phyloP scores from a whole-genome alignment of 1,140 invertebrate genomes.

The Muscidifurax raptorellus region DNA sequence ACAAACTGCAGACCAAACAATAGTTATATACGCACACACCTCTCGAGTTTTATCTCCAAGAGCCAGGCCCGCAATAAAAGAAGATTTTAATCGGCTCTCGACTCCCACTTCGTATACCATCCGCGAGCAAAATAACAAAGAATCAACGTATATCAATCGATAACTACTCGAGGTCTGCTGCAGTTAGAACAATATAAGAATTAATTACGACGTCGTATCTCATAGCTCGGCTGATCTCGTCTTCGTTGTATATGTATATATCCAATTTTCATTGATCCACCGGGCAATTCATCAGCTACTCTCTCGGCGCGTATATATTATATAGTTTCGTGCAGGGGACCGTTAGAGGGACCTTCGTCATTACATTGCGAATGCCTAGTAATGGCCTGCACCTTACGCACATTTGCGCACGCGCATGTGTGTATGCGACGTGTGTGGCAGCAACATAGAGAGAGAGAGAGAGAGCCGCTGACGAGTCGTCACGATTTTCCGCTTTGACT shows the following conservation, averaged over 20 bases:
- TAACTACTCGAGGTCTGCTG: background rate
- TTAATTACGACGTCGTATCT: no score
- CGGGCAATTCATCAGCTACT: conserved; percentile 22
- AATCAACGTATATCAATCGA: background rate
- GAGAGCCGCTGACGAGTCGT: conserved; percentile 3
- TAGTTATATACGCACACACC: background rate
- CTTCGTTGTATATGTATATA: no score
- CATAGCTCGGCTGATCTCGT: background rate
- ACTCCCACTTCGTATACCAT: background rate
- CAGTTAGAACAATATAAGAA: no score
- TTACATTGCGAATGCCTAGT: conserved; percentile 34
- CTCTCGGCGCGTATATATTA: background rate
- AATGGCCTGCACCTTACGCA: conserved; percentile 37
- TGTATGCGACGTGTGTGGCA: background rate
- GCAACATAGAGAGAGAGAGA: background rate
- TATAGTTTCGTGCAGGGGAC: background rate
- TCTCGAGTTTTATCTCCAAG: background rate
- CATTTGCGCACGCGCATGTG: conserved; percentile 5
- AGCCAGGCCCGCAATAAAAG: background rate
- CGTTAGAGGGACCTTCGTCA: conserved; percentile 24
- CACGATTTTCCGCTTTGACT: background rate
- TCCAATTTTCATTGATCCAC: conserved; percentile 37
- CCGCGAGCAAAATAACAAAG: background rate
- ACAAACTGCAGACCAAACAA: background rate
- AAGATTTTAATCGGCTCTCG: background rate